A percentile compares a stretch with the other conserved stretches of the same genome.
These are phyloP conservation scores for Cyclina sinensis DNA, from an alignment of 1,140 invertebrate species.

Conservation along the genomic window DNA sequence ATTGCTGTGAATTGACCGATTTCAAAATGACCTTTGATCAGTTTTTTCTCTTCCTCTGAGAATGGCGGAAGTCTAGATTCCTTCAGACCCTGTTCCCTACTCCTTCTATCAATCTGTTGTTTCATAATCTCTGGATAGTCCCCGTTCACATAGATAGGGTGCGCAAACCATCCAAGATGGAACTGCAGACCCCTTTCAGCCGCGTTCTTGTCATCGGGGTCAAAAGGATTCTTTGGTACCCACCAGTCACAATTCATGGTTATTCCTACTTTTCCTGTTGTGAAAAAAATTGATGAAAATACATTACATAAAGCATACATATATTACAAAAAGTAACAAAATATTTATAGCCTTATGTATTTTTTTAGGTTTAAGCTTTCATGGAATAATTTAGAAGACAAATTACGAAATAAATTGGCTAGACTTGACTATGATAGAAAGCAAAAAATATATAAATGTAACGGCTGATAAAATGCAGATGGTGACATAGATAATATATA, in stretches of 20 bases:
- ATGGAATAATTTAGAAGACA: no score
- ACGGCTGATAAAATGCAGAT: no score
- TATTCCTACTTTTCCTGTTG: slow-evolving; percentile 70
- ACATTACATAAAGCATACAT: neutral
- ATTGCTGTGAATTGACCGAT: no score
- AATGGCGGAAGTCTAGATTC: slow-evolving; percentile 75
- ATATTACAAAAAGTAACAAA: no score
- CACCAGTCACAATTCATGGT: slow-evolving; percentile 71
- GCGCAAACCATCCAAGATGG: slow-evolving; percentile 81
- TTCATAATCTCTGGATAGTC: slow-evolving; percentile 85
- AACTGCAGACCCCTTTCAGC: slow-evolving; percentile 76
- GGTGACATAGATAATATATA: no score
- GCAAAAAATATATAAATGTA: no score
- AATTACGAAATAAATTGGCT: no score
- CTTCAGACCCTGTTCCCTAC: slow-evolving; percentile 64
- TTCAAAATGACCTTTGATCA: slow-evolving; percentile 20
- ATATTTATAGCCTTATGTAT: no score
- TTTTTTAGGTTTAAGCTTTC: no score
- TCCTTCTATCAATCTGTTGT: slow-evolving; percentile 69
- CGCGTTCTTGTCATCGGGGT: slow-evolving; percentile 68
- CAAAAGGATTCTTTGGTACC: slow-evolving; percentile 66
- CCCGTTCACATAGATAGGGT: slow-evolving; percentile 84
- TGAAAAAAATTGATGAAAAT: neutral
- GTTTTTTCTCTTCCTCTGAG: slow-evolving; percentile 36
- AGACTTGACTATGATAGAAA: no score